phyloP scores from a whole-genome alignment of 2,888 invertebrate species.

The Caenorhabditis drosophilae region DNA sequence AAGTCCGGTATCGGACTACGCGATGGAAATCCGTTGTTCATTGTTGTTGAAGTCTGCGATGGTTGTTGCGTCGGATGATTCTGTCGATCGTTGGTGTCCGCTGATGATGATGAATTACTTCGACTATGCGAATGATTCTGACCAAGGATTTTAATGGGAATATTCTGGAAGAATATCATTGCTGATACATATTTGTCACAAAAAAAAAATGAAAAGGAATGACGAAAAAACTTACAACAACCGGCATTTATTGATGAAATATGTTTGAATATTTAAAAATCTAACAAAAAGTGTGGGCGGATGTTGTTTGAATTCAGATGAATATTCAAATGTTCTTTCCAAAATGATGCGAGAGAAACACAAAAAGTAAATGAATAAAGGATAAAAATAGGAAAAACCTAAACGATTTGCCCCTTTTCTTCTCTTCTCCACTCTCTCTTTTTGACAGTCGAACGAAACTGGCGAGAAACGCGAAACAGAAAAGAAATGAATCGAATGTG shows the following conservation, averaged over 20 bases:
- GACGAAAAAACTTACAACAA: not conserved
- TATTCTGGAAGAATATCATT: constrained; percentile 27
- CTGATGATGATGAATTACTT: constrained; percentile 36
- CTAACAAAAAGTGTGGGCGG: not conserved
- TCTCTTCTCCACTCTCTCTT: too few relatives aligned
- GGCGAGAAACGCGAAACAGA: too few relatives aligned
- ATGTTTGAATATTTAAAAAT: not conserved
- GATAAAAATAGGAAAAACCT: too few relatives aligned
- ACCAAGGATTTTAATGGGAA: constrained; percentile 40
- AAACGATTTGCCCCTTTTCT: too few relatives aligned
- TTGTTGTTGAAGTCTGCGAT: constrained; percentile 22
- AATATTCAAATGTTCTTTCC: too few relatives aligned
- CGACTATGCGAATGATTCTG: constrained; percentile 30
- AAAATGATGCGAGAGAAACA: too few relatives aligned
- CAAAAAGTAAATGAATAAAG: too few relatives aligned
- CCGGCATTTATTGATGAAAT: not conserved
- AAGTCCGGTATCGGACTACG: constrained; percentile 34
- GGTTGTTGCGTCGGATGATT: not conserved
- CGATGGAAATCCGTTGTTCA: constrained; percentile 34
- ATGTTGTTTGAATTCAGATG: too few relatives aligned
- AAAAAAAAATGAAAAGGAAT: not conserved
- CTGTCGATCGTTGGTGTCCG: constrained; percentile 21
- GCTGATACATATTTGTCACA: not conserved
- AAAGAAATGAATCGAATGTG: too few relatives aligned
- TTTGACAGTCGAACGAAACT: too few relatives aligned